phyloP scores from a whole-genome alignment of 2,888 invertebrate species.

The Apodemia mormo region DNA sequence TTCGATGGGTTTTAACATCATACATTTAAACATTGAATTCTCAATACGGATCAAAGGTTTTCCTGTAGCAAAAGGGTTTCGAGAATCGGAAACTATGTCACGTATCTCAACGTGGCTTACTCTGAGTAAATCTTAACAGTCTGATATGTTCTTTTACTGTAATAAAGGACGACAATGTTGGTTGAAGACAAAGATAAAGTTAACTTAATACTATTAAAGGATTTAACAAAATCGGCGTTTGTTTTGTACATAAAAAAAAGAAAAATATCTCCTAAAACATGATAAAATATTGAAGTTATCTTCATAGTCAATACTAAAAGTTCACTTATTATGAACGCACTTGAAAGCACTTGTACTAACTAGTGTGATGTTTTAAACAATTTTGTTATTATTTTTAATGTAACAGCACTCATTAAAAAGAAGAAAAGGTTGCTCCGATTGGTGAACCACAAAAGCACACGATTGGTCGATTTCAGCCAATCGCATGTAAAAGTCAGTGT shows the following conservation, averaged over 20 bases:
- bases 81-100: constrained; percentile 27
- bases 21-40: constrained; percentile 24
- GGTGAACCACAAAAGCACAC: too few species aligned
- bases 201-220: neutral
- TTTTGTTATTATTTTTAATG: too few species aligned
- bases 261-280: neutral
- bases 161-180: constrained; percentile 21
- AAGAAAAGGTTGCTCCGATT: too few species aligned
- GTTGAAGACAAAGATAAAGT: constrained; percentile 14
- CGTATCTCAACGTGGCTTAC: constrained; percentile 25
- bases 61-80: constrained; percentile 24
- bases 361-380: too few species aligned
- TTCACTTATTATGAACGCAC: too few species aligned
- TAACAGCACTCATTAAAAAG: too few species aligned
- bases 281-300: neutral
- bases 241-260: neutral
- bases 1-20: constrained; percentile 22
- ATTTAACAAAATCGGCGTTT: neutral
- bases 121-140: constrained; percentile 23
- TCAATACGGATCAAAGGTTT: constrained; percentile 26
- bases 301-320: neutral
- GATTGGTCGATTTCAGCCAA: too few species aligned
- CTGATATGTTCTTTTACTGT: constrained; percentile 21
- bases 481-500: too few species aligned
- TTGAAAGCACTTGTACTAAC: too few species aligned